Evolutionary conservation across 2,113 vertebrate species (phyloP), one percentile per base, ranked within the genome.

Genomic region (Panthera uncia): DNA sequence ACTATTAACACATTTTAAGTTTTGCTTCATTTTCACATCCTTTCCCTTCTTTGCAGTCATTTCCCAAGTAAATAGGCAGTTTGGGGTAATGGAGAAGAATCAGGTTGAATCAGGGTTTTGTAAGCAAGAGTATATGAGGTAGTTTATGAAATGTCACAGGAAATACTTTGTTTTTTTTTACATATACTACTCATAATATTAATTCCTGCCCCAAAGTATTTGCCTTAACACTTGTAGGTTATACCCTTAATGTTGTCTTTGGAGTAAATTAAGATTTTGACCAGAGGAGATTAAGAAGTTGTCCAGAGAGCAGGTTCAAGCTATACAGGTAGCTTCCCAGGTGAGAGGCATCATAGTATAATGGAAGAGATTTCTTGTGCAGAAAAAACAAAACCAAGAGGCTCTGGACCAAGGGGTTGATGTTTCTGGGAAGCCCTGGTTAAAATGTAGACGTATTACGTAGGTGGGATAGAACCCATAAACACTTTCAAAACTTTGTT

Each of bases 301-400:
- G 27, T 4, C 4, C 19, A 57, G 52, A 86, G 74, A 85, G 25
- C 38, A 80, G 18, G 8, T 74, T 91, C 7, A 78, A 23, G 11
- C 21, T 31, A 1, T 19, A 1, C 1, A 21, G 36, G 29, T n/a
- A 13, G 33, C 12, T 29, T 81, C 79, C 27, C 11, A n/a, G 5
- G 23, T 74, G 66, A 68, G 14, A 79, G 29, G 27, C 23, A 8
- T 25, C 33, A 2, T 41, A 55, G 7, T 33, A 6, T 57, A 52
- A 73, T 16, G 18, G 45, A 71, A 81, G 38, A 14, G 91, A 12
- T 69, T 87, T 78, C 50, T 57, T 82, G n/a, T 31, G 21, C 68
- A 98, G 73, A 68, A 91, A 91, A 78, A 63, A 21, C 52, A 79
- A 86, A 96, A 27, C 66, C 48, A 85, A 85, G 87, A 82, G 33